Conservation (phyloP, 2,113 vertebrate genomes). For the Reinhardtius hippoglossoides region DNA sequence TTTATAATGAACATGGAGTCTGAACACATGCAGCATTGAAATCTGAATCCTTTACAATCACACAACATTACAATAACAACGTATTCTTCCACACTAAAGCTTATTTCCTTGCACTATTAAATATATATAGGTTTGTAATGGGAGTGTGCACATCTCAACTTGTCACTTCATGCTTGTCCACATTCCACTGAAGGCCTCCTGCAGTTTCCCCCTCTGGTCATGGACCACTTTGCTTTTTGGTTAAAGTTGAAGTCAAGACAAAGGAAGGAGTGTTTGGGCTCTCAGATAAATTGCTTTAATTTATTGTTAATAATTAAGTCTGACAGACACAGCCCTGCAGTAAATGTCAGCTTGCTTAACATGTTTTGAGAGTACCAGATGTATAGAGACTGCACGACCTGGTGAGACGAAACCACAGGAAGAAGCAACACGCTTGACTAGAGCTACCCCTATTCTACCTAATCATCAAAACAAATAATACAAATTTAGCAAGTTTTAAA, state of each 20-base stretch:
- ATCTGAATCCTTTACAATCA: background rate
- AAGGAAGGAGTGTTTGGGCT: background rate
- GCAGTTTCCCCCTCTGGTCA: constrained; percentile 3
- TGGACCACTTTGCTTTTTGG: background rate
- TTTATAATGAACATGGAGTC: background rate
- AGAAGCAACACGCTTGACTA: too few relatives aligned
- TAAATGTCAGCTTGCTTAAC: background rate
- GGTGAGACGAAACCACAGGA: too few relatives aligned
- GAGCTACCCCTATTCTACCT: too few relatives aligned
- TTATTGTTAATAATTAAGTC: too few relatives aligned
- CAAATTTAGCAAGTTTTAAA: too few relatives aligned
- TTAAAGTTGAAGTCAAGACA: background rate
- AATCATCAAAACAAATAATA: too few relatives aligned
- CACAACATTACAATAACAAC: background rate
- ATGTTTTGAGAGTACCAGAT: background rate
- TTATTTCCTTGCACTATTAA: background rate
- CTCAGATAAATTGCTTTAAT: background rate
- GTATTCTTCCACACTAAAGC: too few relatives aligned
- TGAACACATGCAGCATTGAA: background rate
- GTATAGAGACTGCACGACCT: background rate
- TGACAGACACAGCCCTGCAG: background rate
- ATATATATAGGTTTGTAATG: background rate
- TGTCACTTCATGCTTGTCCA: background rate
- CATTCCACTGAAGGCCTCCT: background rate
- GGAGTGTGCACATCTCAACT: background rate